These are phyloP conservation scores for Vidua chalybeata DNA, from an alignment of 2,113 vertebrate genomes.

Conservation along the genomic window DNA sequence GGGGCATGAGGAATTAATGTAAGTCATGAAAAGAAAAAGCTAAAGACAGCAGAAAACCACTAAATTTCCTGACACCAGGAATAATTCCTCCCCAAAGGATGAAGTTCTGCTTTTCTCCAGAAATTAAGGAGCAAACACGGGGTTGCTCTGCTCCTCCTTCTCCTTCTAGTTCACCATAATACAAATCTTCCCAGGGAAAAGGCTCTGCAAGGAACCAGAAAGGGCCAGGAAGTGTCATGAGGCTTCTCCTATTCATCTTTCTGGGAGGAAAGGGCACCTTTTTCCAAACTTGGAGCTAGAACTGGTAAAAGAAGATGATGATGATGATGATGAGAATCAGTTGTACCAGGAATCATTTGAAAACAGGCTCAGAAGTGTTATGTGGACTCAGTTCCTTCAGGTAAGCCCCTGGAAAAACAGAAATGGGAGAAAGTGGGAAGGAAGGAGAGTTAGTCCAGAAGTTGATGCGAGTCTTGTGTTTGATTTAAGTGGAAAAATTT, in stretches of 20 bases:
- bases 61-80: background rate
- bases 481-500: conserved; percentile 22
- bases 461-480: background rate
- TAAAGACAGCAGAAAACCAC: background rate
- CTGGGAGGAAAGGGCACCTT: conserved; percentile 68
- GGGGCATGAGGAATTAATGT: background rate
- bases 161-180: conserved; percentile 69
- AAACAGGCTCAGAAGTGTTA: conserved; percentile 66
- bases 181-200: conserved; percentile 72
- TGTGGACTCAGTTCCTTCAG: conserved; percentile 68
- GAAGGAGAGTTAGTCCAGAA: conserved; percentile 40
- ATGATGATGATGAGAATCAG: conserved; percentile 56
- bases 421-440: conserved; percentile 60
- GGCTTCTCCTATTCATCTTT: conserved; percentile 68
- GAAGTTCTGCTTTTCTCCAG: conserved; percentile 57
- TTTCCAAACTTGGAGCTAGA: conserved; percentile 69
- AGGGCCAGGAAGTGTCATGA: conserved; percentile 69
- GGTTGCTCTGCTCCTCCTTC: conserved; percentile 63
- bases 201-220: conserved; percentile 70
- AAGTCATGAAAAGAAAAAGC: background rate
- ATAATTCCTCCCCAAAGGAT: conserved; percentile 19
- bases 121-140: conserved; percentile 50
- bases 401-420: conserved; percentile 59
- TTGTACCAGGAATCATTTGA: conserved; percentile 67
- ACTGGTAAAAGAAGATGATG: conserved; percentile 65